A percentile compares a stretch with the other conserved stretches of the same genome.
Evolutionary conservation across 2,113 vertebrate genomes (phyloP).

Genomic region (Paramormyrops kingsleyae): DNA sequence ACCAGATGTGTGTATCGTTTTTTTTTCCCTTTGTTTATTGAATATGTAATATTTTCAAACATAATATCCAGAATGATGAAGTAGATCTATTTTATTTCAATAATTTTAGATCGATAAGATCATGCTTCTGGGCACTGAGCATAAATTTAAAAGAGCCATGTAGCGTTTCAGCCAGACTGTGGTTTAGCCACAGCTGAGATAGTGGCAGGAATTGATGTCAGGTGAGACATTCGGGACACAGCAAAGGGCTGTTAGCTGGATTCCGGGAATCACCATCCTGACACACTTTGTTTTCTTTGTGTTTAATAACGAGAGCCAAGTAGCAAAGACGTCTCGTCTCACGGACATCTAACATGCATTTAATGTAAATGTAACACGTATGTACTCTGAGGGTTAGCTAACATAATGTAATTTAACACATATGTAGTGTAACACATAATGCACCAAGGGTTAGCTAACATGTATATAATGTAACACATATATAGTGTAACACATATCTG

Average conservation of each 20-base stretch:
- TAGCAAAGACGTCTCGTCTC: neutral
- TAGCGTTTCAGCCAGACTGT: neutral
- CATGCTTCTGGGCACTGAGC: neutral
- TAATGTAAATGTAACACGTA: neutral
- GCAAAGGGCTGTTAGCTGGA: neutral
- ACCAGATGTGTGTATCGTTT: neutral
- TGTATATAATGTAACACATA: neutral
- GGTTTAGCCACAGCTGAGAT: neutral
- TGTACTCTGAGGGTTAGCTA: slow-evolving; percentile 13
- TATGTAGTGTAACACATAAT: neutral
- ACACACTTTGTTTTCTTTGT: neutral
- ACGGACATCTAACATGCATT: neutral
- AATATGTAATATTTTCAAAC: neutral
- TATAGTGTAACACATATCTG: neutral
- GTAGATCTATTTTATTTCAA: neutral
- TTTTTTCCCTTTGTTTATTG: neutral
- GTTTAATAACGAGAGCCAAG: neutral
- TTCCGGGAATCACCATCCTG: neutral
- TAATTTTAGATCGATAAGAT: neutral
- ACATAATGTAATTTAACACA: slow-evolving; percentile 13
- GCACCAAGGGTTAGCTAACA: neutral
- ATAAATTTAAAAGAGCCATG: neutral
- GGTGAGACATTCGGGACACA: neutral
- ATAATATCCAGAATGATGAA: neutral
- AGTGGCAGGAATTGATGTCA: neutral